Evolutionary conservation across 1,140 invertebrate genomes (phyloP), one percentile per base, ranked within the genome.

Genomic region (Zaprionus vittiger): DNA sequence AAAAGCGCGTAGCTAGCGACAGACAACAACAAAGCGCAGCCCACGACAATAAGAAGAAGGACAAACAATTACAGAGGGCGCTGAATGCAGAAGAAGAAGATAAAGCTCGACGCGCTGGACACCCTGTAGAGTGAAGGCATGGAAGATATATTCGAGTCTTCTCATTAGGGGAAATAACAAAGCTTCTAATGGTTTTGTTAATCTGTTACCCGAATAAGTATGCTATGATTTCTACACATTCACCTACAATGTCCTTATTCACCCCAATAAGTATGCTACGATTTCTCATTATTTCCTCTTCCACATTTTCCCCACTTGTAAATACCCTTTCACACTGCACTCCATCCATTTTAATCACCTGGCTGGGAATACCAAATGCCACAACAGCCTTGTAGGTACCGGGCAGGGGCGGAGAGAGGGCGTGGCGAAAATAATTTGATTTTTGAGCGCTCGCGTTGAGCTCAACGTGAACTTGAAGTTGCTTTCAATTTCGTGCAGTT

Each of bases 1-100:
- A 84, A 83, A 38, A 69, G 66, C 73, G 66, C 73, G 55, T 57
- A 63, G 81, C 60, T 56, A 61, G 34, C 17, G 61, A 62, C 66
- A 71, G 63, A 62, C 44, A 61, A 70, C 80, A 74, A 85, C 81
- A 83, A 84, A 78, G 81, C 65, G 34, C 60, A 61, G 41, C 60
- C 67, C 69, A 65, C 64, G 61, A 60, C 68, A 79, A 76, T 68
- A 52, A 78, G 17, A 56, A 74, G 15, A 52, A 67, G 71, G 37
- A 71, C 77, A 83, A 89, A 89, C 77, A 89, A 86, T 83, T 83
- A 74, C 80, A 47, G 41, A 47, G 6, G 65, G 68, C 69, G 64
- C 70, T 55, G 52, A 81, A 81, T 68, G 74, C 9, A 34, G 31
- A 34, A 34, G 31, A 34, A 34, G 31, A 34, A 73, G 59, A 63